A percentile compares a stretch with the other conserved stretches of the same genome.
phyloP scores from a whole-genome alignment of 2,888 invertebrate genomes.

The Caenorhabditis zanzibari region DNA sequence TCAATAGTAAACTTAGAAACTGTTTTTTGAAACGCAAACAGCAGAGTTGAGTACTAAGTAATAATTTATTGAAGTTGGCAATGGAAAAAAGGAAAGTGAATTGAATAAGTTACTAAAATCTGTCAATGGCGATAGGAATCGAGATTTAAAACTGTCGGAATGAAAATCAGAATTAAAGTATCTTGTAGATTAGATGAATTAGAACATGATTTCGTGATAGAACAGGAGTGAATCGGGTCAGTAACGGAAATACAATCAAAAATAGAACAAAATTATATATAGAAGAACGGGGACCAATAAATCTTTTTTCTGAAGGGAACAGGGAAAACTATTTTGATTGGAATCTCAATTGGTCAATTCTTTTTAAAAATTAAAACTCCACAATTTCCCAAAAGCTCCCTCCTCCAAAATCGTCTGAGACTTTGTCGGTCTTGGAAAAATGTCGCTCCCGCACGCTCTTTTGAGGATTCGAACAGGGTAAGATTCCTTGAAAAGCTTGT shows the following conservation, averaged over 20 bases:
- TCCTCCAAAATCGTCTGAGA: not conserved
- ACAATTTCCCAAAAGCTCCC: constrained; percentile 55
- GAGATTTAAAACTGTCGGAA: not conserved
- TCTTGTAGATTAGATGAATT: not conserved
- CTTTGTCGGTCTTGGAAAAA: constrained; percentile 3
- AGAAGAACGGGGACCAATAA: constrained; percentile 29
- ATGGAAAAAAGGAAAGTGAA: not conserved
- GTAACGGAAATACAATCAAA: constrained; percentile 36
- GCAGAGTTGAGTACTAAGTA: not conserved
- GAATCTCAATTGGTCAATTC: no score
- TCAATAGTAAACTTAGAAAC: not conserved
- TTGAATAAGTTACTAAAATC: constrained; percentile 1
- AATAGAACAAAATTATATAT: constrained; percentile 16
- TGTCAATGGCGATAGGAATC: not conserved
- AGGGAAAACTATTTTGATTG: not conserved
- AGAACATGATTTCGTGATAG: constrained; percentile 41
- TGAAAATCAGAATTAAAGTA: not conserved
- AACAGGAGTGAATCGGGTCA: constrained; percentile 45
- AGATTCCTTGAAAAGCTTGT: constrained; percentile 51
- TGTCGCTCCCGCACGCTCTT: constrained; percentile 1
- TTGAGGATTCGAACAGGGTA: constrained; percentile 39
- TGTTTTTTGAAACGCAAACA: constrained; percentile 6
- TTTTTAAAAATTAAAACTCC: constrained; percentile 44
- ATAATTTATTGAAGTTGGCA: constrained; percentile 3
- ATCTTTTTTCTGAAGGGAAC: not conserved